Percentiles rank a stretch among this genome's conserved stretches.
phyloP scores from a whole-genome alignment of 2,113 vertebrate genomes.

The Nerophis ophidion region DNA sequence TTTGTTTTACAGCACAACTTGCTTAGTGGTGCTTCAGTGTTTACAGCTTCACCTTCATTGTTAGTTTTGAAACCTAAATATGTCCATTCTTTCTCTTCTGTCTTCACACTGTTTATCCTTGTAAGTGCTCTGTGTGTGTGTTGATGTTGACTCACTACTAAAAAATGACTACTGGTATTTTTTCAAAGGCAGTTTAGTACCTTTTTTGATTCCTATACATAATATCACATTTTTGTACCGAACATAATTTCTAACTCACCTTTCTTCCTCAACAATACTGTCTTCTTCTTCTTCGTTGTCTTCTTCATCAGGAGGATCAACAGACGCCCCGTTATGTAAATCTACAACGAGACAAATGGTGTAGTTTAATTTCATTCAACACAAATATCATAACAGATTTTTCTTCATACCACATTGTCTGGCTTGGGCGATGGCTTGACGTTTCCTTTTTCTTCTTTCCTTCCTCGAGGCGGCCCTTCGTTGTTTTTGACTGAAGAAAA shows the following conservation, averaged over 20 bases:
- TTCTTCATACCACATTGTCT: slow-evolving; percentile 71
- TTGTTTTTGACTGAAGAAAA: slow-evolving; percentile 78
- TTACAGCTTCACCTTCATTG: no score
- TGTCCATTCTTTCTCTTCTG: no score
- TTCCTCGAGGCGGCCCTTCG: slow-evolving; percentile 80
- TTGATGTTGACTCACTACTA: no score
- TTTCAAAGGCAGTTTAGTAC: no score
- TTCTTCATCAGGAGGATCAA: slow-evolving; percentile 43
- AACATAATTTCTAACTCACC: slow-evolving; percentile 56
- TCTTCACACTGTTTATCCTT: no score
- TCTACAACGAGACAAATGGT: slow-evolving; percentile 40
- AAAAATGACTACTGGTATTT: no score
- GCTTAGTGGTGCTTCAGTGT: no score
- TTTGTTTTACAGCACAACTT: no score
- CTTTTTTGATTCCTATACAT: no score
- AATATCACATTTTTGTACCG: not conserved
- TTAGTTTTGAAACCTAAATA: no score
- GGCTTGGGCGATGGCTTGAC: slow-evolving; percentile 82
- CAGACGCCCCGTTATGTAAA: slow-evolving; percentile 55
- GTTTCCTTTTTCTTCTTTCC: slow-evolving; percentile 83
- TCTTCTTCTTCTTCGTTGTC: slow-evolving; percentile 51
- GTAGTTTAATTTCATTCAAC: not conserved
- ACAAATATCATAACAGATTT: not conserved
- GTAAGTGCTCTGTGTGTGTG: no score
- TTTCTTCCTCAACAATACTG: slow-evolving; percentile 73